A percentile compares a stretch with the other conserved stretches of the same genome.
phyloP scores from a whole-genome alignment of 2,797 vertebrate genomes.

The Enteromius trimaculatus region DNA sequence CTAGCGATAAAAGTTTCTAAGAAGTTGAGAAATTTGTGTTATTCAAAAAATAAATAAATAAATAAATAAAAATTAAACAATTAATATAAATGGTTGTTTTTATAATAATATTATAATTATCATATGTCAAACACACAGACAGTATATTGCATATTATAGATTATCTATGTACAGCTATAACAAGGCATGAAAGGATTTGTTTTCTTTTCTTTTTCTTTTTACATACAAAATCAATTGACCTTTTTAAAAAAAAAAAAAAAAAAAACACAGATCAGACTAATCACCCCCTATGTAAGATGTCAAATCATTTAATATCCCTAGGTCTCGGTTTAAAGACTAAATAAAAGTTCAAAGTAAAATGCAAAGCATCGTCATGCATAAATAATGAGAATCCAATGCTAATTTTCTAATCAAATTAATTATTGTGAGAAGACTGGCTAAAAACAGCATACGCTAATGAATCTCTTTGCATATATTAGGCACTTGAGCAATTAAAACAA shows the following conservation, averaged over 20 bases:
- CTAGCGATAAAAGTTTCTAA: neutral
- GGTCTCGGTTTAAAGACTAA: conserved; percentile 60
- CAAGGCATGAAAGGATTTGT: neutral
- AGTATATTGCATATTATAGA: neutral
- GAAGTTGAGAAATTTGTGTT: neutral
- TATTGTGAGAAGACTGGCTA: conserved; percentile 52
- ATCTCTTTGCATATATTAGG: conserved; percentile 64
- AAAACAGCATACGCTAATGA: conserved; percentile 66
- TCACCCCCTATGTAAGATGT: neutral
- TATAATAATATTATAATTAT: neutral
- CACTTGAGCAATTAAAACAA: conserved; percentile 68
- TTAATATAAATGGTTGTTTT: neutral
- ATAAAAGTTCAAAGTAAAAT: conserved; percentile 65
- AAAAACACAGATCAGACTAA: neutral
- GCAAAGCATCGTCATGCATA: conserved; percentile 64
- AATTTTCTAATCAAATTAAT: conserved; percentile 70
- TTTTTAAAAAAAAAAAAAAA: neutral
- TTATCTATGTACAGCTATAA: neutral
- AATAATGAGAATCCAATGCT: conserved; percentile 67
- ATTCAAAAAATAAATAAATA: neutral
- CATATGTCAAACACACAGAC: neutral
- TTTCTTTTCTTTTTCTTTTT: neutral
- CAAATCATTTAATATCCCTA: neutral
- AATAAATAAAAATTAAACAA: neutral
- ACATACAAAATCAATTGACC: neutral